Conservation (phyloP, 2,113 vertebrate species). For the Cariama cristata region DNA sequence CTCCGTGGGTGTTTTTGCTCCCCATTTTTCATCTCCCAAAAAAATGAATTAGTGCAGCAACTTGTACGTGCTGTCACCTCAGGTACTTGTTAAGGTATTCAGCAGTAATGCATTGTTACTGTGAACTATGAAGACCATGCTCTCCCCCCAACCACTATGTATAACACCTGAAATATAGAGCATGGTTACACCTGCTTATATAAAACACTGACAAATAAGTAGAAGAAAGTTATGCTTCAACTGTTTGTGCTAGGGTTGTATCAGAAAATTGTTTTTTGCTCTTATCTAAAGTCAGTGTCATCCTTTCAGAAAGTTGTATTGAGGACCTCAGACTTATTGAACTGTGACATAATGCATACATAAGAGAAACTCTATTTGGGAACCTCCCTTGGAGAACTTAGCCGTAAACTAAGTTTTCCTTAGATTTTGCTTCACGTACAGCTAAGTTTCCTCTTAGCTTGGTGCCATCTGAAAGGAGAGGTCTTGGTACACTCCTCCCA, state of each 20-base stretch:
- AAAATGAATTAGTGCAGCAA: background rate
- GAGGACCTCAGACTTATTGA: background rate
- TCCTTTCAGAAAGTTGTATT: background rate
- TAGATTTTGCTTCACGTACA: background rate
- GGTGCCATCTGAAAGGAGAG: background rate
- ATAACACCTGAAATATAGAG: background rate
- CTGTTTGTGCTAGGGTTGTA: background rate
- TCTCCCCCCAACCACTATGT: rapidly evolving
- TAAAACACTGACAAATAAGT: background rate
- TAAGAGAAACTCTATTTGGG: background rate
- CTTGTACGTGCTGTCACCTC: background rate
- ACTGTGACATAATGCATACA: background rate
- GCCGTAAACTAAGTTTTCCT: background rate
- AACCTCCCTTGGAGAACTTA: background rate
- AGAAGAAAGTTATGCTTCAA: background rate
- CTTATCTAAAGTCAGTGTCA: background rate
- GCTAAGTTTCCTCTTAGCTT: background rate
- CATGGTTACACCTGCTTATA: background rate
- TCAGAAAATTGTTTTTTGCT: background rate
- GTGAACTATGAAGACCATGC: background rate
- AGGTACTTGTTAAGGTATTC: background rate
- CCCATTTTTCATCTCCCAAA: background rate
- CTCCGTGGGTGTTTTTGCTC: background rate
- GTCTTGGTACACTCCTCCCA: background rate
- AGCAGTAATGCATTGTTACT: background rate